Conservation (phyloP, 2,888 invertebrate species). For the Linnaemya tessellans region DNA sequence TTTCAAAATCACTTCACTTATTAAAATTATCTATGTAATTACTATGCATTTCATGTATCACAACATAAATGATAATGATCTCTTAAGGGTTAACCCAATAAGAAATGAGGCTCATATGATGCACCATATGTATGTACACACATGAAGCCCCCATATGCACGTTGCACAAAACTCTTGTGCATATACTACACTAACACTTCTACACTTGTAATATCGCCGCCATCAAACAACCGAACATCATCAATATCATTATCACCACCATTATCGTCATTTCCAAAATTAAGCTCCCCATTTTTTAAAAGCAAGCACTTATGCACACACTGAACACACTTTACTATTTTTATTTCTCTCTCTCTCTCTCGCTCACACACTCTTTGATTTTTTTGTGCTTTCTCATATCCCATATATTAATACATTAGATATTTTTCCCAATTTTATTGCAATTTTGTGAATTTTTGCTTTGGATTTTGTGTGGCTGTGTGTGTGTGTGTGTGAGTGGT, state of each 20-base stretch:
- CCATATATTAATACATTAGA: constrained; percentile 9
- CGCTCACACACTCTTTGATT: not conserved
- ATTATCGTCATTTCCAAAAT: constrained; percentile 48
- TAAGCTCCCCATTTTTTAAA: constrained; percentile 39
- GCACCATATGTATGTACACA: not conserved
- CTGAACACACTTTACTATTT: not conserved
- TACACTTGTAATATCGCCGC: constrained; percentile 13
- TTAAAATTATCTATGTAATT: not conserved
- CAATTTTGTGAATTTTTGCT: not conserved
- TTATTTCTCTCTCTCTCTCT: not conserved
- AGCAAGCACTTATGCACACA: not conserved
- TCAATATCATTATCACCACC: not conserved
- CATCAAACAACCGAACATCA: constrained; percentile 9
- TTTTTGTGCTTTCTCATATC: not conserved
- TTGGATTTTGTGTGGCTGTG: too few relatives aligned
- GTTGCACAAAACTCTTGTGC: not conserved
- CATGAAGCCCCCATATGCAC: not conserved
- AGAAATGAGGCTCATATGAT: not conserved
- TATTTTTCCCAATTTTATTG: constrained; percentile 33
- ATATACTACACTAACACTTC: not conserved
- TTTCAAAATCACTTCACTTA: not conserved
- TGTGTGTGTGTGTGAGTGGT: constrained; percentile 4
- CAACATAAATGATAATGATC: constrained; percentile 5
- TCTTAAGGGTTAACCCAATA: constrained; percentile 7
- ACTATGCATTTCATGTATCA: not conserved